These are phyloP conservation scores for Macropis europaea DNA, from an alignment of 2,888 invertebrate species.

Conservation along the genomic window DNA sequence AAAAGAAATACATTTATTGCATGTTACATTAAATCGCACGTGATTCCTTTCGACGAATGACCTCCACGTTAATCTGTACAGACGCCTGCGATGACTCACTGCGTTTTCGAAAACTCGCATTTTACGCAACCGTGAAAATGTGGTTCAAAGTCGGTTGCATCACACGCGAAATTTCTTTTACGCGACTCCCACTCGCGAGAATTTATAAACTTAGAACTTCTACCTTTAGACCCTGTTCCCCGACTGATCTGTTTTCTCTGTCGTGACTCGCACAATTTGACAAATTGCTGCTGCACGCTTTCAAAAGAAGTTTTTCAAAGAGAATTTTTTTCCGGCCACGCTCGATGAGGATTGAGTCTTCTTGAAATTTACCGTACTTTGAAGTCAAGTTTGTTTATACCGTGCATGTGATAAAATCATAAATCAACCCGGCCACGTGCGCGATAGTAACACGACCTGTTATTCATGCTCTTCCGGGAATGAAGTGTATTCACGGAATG, in stretches of 20 bases:
- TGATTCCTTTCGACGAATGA: background rate
- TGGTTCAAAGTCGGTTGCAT: background rate
- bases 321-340: background rate
- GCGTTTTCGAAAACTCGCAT: background rate
- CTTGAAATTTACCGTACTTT: background rate
- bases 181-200: background rate
- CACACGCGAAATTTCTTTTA: background rate
- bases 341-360: background rate
- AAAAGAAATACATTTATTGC: background rate
- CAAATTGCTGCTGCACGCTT: background rate
- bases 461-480: background rate
- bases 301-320: constrained; percentile 3
- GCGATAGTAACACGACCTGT: background rate
- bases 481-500: background rate
- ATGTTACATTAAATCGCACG: background rate
- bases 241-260: background rate
- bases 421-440: background rate
- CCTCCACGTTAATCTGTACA: background rate
- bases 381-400: background rate
- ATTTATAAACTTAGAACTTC: background rate
- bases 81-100: background rate
- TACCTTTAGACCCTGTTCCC: background rate
- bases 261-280: background rate
- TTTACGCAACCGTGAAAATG: background rate
- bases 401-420: background rate